Evolutionary conservation across 2,888 invertebrate species (phyloP), one percentile per base, ranked within the genome.

Genomic region (Caenorhabditis sp.): DNA sequence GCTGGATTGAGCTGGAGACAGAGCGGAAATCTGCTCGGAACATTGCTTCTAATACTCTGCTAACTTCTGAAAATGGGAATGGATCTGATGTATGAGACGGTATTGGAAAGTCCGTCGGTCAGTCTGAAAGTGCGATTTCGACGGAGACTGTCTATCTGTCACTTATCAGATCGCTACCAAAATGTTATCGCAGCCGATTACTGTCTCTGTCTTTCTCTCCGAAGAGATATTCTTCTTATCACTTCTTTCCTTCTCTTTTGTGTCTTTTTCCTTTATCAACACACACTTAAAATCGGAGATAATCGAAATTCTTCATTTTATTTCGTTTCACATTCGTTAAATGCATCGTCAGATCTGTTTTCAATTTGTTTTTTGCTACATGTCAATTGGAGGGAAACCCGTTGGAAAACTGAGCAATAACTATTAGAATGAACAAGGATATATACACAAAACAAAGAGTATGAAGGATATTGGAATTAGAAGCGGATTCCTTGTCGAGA

Each of bases 401-500:
- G 69, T 55, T 1, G 28, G 28, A 15, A 3, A 55, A 28, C 35
- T 18, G 35, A 56, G 20, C 18, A 26, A 70, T 9, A 22, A 40
- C 8, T 47, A 37, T 26, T n/a, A n/a, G n/a, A n/a, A n/a, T n/a
- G 18, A 69, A 58, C 50, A 50, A 18, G 18, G 44, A 35, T 18
- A 68, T 24, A 24, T 51, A 51, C 51, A 53, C n/a, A n/a, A n/a
- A n/a, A n/a, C 32, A 50, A 26, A 28, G 37, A 69, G 44, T 32
- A 22, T 32, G 4, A 32, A 40, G n/a, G 24, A 28, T 20, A 1
- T 22, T 0, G 28, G 20, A 15, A 55, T 70, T 70, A 70, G 20
- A 70, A 28, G 13, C 65, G 51, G 28, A 78, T 50, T 64, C 64
- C 64, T 24, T 56, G 18, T 13, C 69, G 77, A 26, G 44, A 40